Base-by-base conservation (phyloP, 1,140 invertebrate genomes). In the Drosophila erecta region DNA sequence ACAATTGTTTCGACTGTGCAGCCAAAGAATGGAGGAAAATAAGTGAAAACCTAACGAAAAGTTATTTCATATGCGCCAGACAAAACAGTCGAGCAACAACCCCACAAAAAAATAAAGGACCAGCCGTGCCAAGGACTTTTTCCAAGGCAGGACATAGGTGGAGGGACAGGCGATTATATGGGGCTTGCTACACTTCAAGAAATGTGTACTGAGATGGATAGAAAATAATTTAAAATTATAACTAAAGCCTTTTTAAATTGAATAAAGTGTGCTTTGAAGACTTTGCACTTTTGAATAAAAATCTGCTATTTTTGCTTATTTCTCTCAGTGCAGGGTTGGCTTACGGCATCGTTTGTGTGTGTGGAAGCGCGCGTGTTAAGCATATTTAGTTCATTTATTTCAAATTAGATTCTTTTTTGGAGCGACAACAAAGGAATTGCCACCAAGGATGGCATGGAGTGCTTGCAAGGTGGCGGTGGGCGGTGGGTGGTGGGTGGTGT, bases 301-400 rank as follows among this genome's bases (percentile, higher is more conserved):
- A 30, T 30, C 7, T 1, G 7, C 27, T 27, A 1, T 7, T 30
- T 30, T 30, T 30, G 27, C 6, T 30, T 30, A 30, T 50, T 35
- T 50, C 10, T 50, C 30, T 35, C 3, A 51, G 30, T 51, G 49
- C 15, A 53, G 47, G 40, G 70, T 53, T 47, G 30, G 58, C 44
- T 30, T 20, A 51, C 15, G 15, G 12, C 11, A 51, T 15, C 53
- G 20, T 27, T 15, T 38, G 40, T 44, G 20, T 44, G 20, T 55
- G 41, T 53, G 43, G 8, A 54, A 60, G 61, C 49, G 86, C 79
- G 84, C 89, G 89, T 90, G 89, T 90, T 90, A 90, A 91, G 89
- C 89, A 90, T 90, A 90, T 90, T 90, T 90, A 90, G 89, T 90
- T 90, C 89, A 90, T 90, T 90, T 90, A 90, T 90, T 90, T 89